Evolutionary conservation across 2,113 vertebrate genomes (phyloP).

Genomic region (Crocuta crocuta): DNA sequence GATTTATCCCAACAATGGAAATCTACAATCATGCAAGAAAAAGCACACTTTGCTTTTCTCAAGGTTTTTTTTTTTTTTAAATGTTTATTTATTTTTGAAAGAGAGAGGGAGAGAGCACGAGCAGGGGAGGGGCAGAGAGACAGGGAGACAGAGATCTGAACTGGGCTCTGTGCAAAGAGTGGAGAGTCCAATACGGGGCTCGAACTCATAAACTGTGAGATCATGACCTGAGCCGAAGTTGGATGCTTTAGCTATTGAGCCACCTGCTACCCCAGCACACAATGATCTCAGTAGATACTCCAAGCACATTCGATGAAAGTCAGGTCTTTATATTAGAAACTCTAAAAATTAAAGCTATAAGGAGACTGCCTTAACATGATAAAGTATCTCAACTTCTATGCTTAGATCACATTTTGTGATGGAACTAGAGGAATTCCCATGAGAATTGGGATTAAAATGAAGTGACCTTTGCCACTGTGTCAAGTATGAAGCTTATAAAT

Average conservation of each 20-base stretch:
- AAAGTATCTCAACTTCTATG: background rate
- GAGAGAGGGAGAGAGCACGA: no score
- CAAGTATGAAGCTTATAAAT: background rate
- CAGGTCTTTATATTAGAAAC: background rate
- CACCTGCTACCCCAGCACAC: no score
- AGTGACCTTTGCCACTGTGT: background rate
- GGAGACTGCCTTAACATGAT: background rate
- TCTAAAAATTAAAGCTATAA: background rate
- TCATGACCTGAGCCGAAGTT: no score
- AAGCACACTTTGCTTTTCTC: background rate
- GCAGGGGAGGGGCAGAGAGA: no score
- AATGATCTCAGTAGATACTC: background rate
- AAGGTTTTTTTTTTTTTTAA: no score
- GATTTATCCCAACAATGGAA: background rate
- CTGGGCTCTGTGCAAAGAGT: no score
- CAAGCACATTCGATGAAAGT: background rate
- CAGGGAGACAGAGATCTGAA: no score
- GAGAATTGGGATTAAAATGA: constrained; percentile 1
- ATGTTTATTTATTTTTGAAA: no score
- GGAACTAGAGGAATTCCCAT: background rate
- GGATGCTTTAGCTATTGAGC: no score
- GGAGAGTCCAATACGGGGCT: no score
- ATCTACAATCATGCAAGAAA: background rate
- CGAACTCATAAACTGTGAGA: no score
- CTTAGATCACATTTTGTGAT: background rate